Conservation (phyloP, 1,140 invertebrate species). For the Tetragonula clypearis region DNA sequence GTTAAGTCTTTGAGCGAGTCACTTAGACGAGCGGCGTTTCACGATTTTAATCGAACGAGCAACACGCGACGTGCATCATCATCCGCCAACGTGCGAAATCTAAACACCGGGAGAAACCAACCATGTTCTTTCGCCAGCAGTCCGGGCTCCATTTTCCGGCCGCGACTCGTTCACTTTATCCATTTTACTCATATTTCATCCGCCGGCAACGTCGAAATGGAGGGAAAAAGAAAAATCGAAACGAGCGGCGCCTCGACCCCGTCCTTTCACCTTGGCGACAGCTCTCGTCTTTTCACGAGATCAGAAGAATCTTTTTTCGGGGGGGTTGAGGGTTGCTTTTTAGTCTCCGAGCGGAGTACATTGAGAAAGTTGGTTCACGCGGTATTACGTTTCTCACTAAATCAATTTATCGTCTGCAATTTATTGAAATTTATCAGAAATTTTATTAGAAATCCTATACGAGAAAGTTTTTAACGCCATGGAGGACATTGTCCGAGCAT, state of each 20-base stretch:
- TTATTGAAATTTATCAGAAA: too few relatives aligned
- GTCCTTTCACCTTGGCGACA: background rate
- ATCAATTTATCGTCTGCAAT: too few relatives aligned
- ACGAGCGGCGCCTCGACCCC: background rate
- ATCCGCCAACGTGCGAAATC: constrained; percentile 14
- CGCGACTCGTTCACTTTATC: constrained; percentile 25
- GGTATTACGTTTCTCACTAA: too few relatives aligned
- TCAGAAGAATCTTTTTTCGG: background rate
- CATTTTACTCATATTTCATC: constrained; percentile 44
- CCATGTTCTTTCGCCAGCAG: background rate
- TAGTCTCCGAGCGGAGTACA: too few relatives aligned
- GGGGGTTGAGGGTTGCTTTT: too few relatives aligned
- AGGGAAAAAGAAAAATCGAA: constrained; percentile 23
- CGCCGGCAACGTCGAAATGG: background rate
- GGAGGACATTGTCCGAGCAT: too few relatives aligned
- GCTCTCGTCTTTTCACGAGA: background rate
- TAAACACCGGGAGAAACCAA: constrained; percentile 1
- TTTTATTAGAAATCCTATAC: too few relatives aligned
- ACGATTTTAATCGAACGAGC: constrained; percentile 19
- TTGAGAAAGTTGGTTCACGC: too few relatives aligned
- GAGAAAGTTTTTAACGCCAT: too few relatives aligned
- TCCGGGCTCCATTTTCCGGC: constrained; percentile 31
- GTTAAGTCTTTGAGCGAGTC: background rate
- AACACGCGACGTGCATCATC: constrained; percentile 14
- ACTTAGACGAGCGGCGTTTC: background rate